Evolutionary conservation across 2,888 invertebrate genomes (phyloP).

Genomic region (Mesodorylaimus sp.): DNA sequence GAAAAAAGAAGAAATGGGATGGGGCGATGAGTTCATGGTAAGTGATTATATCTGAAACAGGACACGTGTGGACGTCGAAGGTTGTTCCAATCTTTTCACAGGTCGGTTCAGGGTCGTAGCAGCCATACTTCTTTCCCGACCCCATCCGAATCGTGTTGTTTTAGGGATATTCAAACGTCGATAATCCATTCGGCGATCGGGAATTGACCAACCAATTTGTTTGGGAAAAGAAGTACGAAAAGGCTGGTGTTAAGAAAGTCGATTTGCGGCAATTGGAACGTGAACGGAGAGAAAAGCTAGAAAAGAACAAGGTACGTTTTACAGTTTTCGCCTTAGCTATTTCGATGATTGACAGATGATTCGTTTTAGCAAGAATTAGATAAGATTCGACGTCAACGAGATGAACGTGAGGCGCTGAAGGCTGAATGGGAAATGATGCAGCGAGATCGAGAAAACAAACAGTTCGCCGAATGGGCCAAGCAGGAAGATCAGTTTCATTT

Average conservation of each 20-base stretch:
- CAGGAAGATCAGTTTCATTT: conserved; percentile 95
- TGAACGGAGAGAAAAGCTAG: conserved; percentile 62
- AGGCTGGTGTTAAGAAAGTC: conserved; percentile 64
- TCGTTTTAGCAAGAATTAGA: conserved; percentile 2
- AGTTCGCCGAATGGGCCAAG: conserved; percentile 75
- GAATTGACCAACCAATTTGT: conserved; percentile 83
- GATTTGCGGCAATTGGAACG: conserved; percentile 60
- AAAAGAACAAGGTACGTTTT: conserved; percentile 51
- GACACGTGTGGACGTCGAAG: too few relatives aligned
- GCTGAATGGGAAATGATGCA: conserved; percentile 43
- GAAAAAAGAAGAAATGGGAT: conserved; percentile 13
- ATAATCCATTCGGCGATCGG: conserved; percentile 95
- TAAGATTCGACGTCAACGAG: conserved; percentile 49
- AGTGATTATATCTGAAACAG: too few relatives aligned
- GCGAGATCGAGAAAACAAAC: conserved; percentile 68
- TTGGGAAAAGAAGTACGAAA: conserved; percentile 85
- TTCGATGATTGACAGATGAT: too few relatives aligned
- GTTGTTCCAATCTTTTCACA: too few relatives aligned
- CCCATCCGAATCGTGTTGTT: neutral
- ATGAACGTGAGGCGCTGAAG: conserved; percentile 53
- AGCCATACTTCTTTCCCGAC: neutral
- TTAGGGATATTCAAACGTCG: conserved; percentile 65
- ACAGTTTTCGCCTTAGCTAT: neutral
- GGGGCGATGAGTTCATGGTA: conserved; percentile 12
- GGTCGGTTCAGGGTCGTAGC: too few relatives aligned